Percentiles rank a stretch among this genome's conserved stretches.
phyloP scores from a whole-genome alignment of 2,888 invertebrate genomes.

The Aricia artaxerxes region DNA sequence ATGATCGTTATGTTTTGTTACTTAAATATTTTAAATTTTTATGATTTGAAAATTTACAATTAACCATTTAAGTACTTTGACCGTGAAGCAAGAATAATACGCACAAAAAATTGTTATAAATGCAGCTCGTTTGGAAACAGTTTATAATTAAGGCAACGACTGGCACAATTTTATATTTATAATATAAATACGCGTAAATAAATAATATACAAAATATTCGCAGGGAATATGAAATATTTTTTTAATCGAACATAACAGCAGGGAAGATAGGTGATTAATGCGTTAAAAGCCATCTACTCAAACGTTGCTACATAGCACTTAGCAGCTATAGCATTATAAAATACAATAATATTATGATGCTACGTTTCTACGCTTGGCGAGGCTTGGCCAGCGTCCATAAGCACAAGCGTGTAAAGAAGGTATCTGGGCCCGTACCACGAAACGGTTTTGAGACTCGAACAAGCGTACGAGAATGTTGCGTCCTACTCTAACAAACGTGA shows the following conservation, averaged over 20 bases:
- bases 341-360: too few relatives aligned
- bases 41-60: neutral
- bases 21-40: neutral
- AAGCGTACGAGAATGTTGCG: too few relatives aligned
- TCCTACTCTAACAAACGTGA: too few relatives aligned
- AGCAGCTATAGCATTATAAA: too few relatives aligned
- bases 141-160: conserved; percentile 12
- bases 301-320: neutral
- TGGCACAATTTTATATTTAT: neutral
- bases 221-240: neutral
- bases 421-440: too few relatives aligned
- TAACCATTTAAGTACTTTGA: conserved; percentile 5
- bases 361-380: too few relatives aligned
- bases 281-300: neutral
- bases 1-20: conserved; percentile 13
- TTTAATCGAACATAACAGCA: neutral
- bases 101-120: conserved; percentile 8
- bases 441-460: too few relatives aligned
- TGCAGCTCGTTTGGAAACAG: neutral
- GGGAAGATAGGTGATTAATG: neutral
- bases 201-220: conserved; percentile 3
- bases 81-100: neutral
- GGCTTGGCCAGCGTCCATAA: too few relatives aligned
- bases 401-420: too few relatives aligned
- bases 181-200: neutral